Evolutionary conservation across 2,797 vertebrate genomes (phyloP), one percentile per base, ranked within the genome.

Genomic region (Acanthurus leucopareius): DNA sequence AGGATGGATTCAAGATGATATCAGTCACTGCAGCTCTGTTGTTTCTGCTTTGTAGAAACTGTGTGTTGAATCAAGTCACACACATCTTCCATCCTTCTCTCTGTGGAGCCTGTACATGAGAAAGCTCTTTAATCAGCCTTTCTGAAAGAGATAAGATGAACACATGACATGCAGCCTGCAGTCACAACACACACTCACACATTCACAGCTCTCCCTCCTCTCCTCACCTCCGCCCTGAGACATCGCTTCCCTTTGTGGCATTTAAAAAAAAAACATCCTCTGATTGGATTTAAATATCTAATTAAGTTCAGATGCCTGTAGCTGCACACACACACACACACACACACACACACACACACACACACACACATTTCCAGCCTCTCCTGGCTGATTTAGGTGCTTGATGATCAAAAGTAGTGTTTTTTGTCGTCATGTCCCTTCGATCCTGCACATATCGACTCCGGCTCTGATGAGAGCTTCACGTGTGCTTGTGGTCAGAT

Each of bases 91-190:
- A 73, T 67, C 13, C 53, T 20, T 79, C 68, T 77, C 74, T 79
- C 74, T 59, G 45, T 5, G 69, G 67, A 62, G 71, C 64, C 71
- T 8, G 62, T 54, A 72, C 66, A 79, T 59, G 58, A 82, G 72
- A 79, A 47, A 69, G 69, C 84, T 82, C 82, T 87, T 88, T 91
- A 91, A 93, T 94, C 77, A 76, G 53, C 71, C 67, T 74, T 87
- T 75, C 78, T 62, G 68, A 80, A 40, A 62, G 3, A 61, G 88
- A 88, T 83, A 80, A 79, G 74, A 86, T 87, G 57, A 80, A 79
- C 75, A 40, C 65, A 70, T 42, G 47, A 67, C 69, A 72, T 69
- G 53, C 72, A 22, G 51, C 32, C 48, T 80, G 73, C 63, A 65
- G 42, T 60, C 72, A 25, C 8, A 7, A 67, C 60, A 40, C 38